Evolutionary conservation across 2,113 vertebrate species (phyloP).

Genomic region (Daboia siamensis): DNA sequence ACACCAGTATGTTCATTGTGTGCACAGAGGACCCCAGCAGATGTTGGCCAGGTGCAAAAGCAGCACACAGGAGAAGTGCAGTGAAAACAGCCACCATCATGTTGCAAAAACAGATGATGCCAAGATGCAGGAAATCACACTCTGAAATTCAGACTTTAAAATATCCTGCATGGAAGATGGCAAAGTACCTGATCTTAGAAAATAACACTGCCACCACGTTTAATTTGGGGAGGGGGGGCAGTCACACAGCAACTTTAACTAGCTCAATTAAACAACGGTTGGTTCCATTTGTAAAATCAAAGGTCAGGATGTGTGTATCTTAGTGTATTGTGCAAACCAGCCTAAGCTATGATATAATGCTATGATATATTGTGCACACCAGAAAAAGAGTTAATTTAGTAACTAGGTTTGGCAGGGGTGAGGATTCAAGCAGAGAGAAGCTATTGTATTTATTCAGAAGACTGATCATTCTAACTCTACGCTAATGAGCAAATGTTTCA

Average conservation of each 20-base stretch:
- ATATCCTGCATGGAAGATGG: not conserved
- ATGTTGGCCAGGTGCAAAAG: not conserved
- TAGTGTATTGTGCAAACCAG: not conserved
- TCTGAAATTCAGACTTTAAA: not conserved
- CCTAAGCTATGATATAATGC: not conserved
- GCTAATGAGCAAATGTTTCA: not conserved
- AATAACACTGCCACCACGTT: not conserved
- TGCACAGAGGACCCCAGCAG: not conserved
- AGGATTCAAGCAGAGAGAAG: not conserved
- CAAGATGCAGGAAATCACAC: not conserved
- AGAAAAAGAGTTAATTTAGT: not conserved
- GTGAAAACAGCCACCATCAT: not conserved
- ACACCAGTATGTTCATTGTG: not conserved
- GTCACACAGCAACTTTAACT: not conserved
- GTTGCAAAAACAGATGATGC: not conserved
- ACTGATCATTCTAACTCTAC: not conserved
- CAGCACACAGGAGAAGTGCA: too few species aligned
- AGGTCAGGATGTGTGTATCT: not conserved
- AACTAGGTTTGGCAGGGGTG: not conserved
- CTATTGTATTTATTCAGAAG: not conserved
- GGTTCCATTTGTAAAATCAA: not conserved
- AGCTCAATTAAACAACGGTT: not conserved
- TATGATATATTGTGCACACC: not conserved
- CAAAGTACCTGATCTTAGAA: not conserved
- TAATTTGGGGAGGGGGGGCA: not conserved